Base-by-base conservation (phyloP, 2,797 vertebrate genomes). In the Lepilemur ruficaudatus region DNA sequence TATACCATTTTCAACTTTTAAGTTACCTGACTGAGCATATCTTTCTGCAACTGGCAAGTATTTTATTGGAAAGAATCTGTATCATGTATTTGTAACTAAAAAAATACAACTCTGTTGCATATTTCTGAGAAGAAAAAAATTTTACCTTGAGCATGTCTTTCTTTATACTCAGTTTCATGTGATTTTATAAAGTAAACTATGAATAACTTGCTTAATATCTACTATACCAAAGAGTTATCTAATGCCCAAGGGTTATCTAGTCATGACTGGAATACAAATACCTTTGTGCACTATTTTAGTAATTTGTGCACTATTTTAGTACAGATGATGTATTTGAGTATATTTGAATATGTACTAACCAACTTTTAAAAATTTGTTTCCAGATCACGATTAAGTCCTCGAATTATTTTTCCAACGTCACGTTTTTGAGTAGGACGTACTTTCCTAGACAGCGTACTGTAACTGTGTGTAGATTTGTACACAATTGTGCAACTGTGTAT, bases 361-460 rank as follows among this genome's bases (percentile, higher is more conserved):
- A 95, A 96, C 78, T 86, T 95, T 85, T 57, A 72, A 80, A 98
- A 97, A 17, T 87, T 95, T 89, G 61, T 93, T 92, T 97, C 46
- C 15, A 82, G 81, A 32, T 95, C 55, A 79, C 89, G 30, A 85
- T 88, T 95, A 92, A 98, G 78, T 98, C 91, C 98, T 98, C 92
- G 94, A 97, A 96, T 98, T 59, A 95, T 97, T 89, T 98, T 98
- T 98, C 95, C 81, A 97, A 84, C 95, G 97, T 98, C 95, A 93
- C 93, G 94, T 98, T 97, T 97, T 95, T 97, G 82, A 98, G 89
- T 98, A 95, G 97, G 83, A 97, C 97, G 91, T 98, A 89, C 97
- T 97, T 97, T 98, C 94, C 95, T 98, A 98, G 95, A 98, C 67
- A 98, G 97, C 97, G 96, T 98, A 98, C 98, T 98, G 97, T 98